Evolutionary conservation across 2,888 invertebrate species (phyloP).

Genomic region (Volucella inflata): DNA sequence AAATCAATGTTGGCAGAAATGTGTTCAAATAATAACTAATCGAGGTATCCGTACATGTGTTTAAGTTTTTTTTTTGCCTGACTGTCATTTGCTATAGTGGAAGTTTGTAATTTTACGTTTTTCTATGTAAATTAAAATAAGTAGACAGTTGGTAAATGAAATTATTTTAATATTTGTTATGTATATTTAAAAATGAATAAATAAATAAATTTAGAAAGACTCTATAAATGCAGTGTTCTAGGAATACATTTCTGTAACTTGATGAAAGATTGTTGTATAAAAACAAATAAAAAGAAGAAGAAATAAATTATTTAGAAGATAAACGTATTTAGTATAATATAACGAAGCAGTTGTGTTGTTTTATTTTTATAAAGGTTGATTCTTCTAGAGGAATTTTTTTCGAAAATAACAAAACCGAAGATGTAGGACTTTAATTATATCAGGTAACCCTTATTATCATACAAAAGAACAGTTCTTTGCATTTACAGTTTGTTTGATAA

Average conservation of each 20-base stretch:
- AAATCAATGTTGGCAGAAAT: slow-evolving; percentile 60
- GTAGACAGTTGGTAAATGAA: slow-evolving; percentile 53
- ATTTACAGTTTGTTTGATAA: no score
- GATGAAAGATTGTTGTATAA: slow-evolving; percentile 62
- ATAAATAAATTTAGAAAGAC: slow-evolving; percentile 59
- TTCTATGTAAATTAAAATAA: slow-evolving; percentile 22
- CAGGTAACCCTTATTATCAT: no score
- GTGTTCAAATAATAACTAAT: slow-evolving; percentile 59
- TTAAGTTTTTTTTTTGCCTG: slow-evolving; percentile 20
- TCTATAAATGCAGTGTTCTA: slow-evolving; percentile 62
- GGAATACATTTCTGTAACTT: slow-evolving; percentile 60
- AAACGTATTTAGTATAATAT: slow-evolving; percentile 72
- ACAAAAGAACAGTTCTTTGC: no score
- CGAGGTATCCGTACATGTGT: slow-evolving; percentile 26
- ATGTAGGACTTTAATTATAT: slow-evolving; percentile 10
- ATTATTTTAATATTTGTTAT: slow-evolving; percentile 59
- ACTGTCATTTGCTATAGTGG: no score
- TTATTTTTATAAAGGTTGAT: no score
- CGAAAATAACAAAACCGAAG: background rate
- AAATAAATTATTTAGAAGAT: slow-evolving; percentile 57
- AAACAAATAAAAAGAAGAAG: slow-evolving; percentile 46
- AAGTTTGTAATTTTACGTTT: slow-evolving; percentile 9
- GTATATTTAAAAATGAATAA: slow-evolving; percentile 14
- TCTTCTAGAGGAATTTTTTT: no score
- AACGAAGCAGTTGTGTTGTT: slow-evolving; percentile 21